phyloP scores from a whole-genome alignment of 1,140 invertebrate species.

The Aradophagus sp. region DNA sequence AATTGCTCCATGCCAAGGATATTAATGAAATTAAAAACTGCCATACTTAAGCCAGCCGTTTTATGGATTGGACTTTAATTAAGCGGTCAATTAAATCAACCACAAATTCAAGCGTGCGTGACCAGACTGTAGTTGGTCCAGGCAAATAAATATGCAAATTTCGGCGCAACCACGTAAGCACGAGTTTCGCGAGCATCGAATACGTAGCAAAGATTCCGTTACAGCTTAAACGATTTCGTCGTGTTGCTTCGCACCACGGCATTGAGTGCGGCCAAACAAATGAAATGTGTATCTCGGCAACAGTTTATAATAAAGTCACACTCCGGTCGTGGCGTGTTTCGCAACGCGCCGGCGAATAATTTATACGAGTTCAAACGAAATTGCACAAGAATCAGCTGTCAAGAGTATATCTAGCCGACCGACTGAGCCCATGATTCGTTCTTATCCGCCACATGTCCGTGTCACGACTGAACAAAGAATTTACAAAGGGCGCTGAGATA shows the following conservation, averaged over 20 bases:
- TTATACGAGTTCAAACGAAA: slow-evolving; percentile 62
- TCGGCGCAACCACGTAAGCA: slow-evolving; percentile 13
- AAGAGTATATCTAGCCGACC: slow-evolving; percentile 56
- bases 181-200: slow-evolving; percentile 1
- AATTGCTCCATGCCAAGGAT: no score
- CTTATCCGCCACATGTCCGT: slow-evolving; percentile 65
- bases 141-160: slow-evolving; percentile 33
- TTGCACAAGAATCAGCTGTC: slow-evolving; percentile 64
- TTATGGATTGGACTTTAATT: slow-evolving; percentile 15
- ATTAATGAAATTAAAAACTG: no score
- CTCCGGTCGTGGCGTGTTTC: slow-evolving; percentile 42
- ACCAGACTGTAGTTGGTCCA: slow-evolving; percentile 5
- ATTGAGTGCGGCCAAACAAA: slow-evolving; percentile 30
- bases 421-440: slow-evolving; percentile 64
- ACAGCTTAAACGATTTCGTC: slow-evolving; percentile 32
- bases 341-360: slow-evolving; percentile 58
- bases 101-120: slow-evolving; percentile 8
- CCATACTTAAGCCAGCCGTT: background rate
- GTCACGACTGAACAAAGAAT: slow-evolving; percentile 61
- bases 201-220: slow-evolving; percentile 23
- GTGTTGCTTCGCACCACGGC: slow-evolving; percentile 16
- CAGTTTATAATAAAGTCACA: slow-evolving; percentile 59
- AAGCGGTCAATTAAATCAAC: slow-evolving; percentile 29
- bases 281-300: slow-evolving; percentile 41
- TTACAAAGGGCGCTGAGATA: slow-evolving; percentile 52